Conservation (phyloP, 2,113 vertebrate genomes). For the Cebidichthys violaceus region DNA sequence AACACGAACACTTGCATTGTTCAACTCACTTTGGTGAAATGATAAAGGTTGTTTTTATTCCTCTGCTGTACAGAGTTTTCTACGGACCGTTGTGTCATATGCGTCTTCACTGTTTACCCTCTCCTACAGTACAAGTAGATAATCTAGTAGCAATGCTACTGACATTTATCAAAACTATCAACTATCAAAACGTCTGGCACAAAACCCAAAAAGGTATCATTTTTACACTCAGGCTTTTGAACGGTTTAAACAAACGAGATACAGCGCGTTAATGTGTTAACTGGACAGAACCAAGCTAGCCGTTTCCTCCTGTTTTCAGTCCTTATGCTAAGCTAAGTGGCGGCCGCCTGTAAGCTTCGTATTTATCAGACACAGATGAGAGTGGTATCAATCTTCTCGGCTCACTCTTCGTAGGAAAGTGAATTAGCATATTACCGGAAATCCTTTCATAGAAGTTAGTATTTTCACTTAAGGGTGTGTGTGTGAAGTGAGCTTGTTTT, state of each 20-base stretch:
- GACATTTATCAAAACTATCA: too few relatives aligned
- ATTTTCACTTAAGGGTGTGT: not conserved
- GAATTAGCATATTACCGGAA: not conserved
- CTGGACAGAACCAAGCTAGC: not conserved
- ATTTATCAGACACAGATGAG: not conserved
- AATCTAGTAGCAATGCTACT: not conserved
- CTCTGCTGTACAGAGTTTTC: not conserved
- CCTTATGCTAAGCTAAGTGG: not conserved
- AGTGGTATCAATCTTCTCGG: not conserved
- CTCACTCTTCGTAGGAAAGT: not conserved
- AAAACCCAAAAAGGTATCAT: not conserved
- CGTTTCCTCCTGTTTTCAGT: too few relatives aligned
- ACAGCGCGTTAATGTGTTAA: not conserved
- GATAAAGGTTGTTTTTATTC: not conserved
- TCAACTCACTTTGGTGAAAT: not conserved
- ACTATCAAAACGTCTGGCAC: not conserved
- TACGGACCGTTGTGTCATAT: not conserved
- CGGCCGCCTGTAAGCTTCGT: not conserved
- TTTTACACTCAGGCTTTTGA: not conserved
- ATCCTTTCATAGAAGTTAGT: not conserved
- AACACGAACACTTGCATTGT: not conserved
- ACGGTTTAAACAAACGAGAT: not conserved
- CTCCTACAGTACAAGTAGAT: not conserved
- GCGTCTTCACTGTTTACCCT: not conserved
- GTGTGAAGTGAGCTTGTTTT: slow-evolving; percentile 13